Percentiles rank a stretch among this genome's conserved stretches.
phyloP scores from a whole-genome alignment of 2,113 vertebrate genomes.

The Pseudorectes ferrugineus region DNA sequence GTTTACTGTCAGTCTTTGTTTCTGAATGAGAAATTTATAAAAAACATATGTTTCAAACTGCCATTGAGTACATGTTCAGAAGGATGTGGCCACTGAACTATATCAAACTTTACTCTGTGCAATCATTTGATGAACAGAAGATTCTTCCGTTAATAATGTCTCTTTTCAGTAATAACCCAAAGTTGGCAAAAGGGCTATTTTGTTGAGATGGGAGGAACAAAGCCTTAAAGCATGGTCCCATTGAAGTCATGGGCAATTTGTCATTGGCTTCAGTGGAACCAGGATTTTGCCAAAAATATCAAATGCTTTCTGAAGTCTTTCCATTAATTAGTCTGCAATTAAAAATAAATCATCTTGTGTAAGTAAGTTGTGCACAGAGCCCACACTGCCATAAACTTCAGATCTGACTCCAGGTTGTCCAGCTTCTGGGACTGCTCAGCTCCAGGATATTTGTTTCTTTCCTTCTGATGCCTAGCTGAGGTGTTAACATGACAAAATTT shows the following conservation, averaged over 20 bases:
- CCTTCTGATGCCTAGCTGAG: neutral
- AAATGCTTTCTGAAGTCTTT: slow-evolving; percentile 21
- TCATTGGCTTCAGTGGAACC: neutral
- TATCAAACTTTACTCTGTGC: slow-evolving; percentile 60
- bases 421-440: neutral
- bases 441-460: neutral
- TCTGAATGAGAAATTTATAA: slow-evolving; percentile 81
- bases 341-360: neutral
- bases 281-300: slow-evolving; percentile 30
- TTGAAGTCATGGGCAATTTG: neutral
- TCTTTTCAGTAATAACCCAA: slow-evolving; percentile 48
- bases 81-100: slow-evolving; percentile 66
- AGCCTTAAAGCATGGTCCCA: neutral
- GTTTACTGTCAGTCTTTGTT: slow-evolving; percentile 79
- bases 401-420: neutral
- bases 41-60: slow-evolving; percentile 87
- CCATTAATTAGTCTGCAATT: slow-evolving; percentile 27
- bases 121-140: slow-evolving; percentile 54
- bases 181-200: neutral
- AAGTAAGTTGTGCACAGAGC: neutral
- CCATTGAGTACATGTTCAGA: slow-evolving; percentile 72
- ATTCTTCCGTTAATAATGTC: slow-evolving; percentile 61
- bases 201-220: neutral
- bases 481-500: neutral
- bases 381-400: neutral